Conservation (phyloP, 2,797 vertebrate species). For the Poeciliopsis gracilis region DNA sequence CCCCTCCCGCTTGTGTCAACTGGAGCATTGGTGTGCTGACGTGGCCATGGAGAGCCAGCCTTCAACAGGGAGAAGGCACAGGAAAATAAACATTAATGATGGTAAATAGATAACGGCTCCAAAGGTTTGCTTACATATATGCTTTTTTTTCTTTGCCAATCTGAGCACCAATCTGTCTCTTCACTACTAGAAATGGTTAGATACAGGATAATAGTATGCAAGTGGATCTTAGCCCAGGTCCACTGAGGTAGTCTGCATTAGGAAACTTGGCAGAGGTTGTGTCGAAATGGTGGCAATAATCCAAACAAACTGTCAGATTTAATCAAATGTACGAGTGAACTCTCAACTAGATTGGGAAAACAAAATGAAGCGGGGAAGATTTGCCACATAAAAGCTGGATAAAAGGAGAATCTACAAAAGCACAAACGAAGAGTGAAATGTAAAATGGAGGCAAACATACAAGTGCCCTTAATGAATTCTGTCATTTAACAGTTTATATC, state of each 20-base stretch:
- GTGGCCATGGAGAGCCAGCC: constrained; percentile 79
- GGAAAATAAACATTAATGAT: background rate
- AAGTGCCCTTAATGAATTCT: background rate
- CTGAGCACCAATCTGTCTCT: constrained; percentile 21
- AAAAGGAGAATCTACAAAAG: constrained; percentile 3
- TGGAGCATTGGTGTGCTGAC: constrained; percentile 73
- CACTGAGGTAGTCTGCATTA: constrained; percentile 19
- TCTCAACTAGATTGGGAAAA: constrained; percentile 30
- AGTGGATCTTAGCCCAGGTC: constrained; percentile 17
- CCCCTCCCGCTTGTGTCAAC: constrained; percentile 66
- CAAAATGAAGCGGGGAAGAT: constrained; percentile 23
- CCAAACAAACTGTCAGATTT: constrained; percentile 41
- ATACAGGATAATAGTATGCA: constrained; percentile 27
- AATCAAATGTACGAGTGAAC: constrained; percentile 42
- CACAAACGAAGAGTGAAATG: constrained; percentile 9
- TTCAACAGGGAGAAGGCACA: constrained; percentile 74
- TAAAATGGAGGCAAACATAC: constrained; percentile 17
- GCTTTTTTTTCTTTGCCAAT: background rate
- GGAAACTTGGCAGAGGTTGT: constrained; percentile 26
- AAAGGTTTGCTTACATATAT: background rate
- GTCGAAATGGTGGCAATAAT: constrained; percentile 29
- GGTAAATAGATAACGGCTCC: background rate
- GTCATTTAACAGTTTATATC: background rate
- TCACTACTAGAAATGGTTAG: constrained; percentile 23
- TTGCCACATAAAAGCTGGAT: background rate